Conservation (phyloP, 2,888 invertebrate genomes). For the Trichogramma evanescens region DNA sequence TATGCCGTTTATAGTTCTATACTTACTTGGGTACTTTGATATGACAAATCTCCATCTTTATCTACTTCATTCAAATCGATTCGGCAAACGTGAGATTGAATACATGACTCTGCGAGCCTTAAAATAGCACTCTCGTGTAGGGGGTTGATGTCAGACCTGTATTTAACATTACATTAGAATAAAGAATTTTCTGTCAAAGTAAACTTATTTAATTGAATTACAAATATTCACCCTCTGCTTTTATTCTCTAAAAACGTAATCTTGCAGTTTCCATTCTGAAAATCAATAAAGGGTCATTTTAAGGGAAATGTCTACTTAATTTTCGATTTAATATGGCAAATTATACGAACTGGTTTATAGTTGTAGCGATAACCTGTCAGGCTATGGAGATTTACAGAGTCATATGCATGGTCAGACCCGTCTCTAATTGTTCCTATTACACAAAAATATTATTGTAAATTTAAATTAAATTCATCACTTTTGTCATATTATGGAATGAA, state of each 20-base stretch:
- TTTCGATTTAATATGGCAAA: too few relatives aligned
- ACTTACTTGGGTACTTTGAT: background rate
- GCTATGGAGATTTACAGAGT: too few relatives aligned
- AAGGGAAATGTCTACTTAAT: too few relatives aligned
- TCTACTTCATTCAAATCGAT: background rate
- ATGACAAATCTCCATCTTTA: conserved; percentile 1
- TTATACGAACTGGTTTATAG: too few relatives aligned
- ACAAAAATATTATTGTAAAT: too few relatives aligned
- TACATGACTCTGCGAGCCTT: background rate
- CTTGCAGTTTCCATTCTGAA: background rate
- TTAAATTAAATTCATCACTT: too few relatives aligned
- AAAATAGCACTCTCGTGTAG: background rate
- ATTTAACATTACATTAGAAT: background rate
- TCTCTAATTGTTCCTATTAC: too few relatives aligned
- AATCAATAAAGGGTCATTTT: background rate
- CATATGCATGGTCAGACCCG: too few relatives aligned
- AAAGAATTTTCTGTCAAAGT: background rate
- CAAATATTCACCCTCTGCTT: background rate
- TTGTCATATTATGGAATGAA: too few relatives aligned
- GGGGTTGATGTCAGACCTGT: background rate
- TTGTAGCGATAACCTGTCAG: too few relatives aligned
- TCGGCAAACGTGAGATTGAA: background rate
- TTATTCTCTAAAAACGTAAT: background rate
- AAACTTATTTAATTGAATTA: background rate
- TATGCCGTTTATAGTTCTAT: background rate